Conservation (phyloP, 2,113 vertebrate genomes). For the Rhea americana region DNA sequence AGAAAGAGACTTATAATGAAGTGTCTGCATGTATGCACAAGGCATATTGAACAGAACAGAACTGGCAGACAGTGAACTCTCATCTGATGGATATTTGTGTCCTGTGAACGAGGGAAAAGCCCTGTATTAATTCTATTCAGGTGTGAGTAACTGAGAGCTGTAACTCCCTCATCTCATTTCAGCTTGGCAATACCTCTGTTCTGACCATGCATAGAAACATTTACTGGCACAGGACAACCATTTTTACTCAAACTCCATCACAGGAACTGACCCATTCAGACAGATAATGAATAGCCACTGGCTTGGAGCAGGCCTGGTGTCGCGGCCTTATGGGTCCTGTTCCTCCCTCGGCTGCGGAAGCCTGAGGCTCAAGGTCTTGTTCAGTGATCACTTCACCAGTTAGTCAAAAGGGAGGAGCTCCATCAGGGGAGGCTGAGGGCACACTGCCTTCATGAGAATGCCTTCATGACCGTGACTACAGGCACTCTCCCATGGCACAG, state of each 20-base stretch:
- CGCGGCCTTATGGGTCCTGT: background rate
- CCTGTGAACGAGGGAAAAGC: background rate
- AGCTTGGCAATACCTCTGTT: background rate
- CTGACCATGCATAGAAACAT: background rate
- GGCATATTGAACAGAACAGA: fast-evolving
- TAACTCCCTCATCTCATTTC: background rate
- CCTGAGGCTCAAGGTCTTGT: background rate
- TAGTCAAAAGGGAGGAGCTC: background rate
- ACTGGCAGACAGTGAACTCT: background rate
- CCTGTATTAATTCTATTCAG: background rate
- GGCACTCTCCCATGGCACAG: background rate
- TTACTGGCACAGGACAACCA: fast-evolving
- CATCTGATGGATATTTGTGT: background rate
- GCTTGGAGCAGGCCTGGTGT: background rate
- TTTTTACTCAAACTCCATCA: background rate
- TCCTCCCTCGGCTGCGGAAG: background rate
- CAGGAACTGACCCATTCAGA: background rate
- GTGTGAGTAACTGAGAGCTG: background rate
- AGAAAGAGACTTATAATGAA: background rate
- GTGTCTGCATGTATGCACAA: background rate
- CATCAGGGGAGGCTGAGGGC: background rate
- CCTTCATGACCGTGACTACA: background rate
- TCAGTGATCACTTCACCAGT: background rate
- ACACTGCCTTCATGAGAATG: background rate
- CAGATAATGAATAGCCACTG: background rate